Base-by-base conservation (phyloP, 30 jellyfish, hydroid and myxozoan species). In the Clytia hemisphaerica region DNA sequence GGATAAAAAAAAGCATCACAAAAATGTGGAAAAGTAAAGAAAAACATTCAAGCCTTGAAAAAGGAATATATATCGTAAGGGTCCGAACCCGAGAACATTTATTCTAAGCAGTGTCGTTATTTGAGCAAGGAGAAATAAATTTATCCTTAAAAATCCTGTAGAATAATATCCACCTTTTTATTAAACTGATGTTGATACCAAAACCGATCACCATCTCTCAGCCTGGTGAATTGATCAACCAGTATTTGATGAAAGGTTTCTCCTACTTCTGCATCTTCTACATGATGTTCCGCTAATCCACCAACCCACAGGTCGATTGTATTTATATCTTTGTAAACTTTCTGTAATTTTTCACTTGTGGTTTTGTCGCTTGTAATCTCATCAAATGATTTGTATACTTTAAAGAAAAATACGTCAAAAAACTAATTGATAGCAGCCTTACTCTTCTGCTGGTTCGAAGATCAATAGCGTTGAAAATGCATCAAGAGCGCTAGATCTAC, bases 121-220 rank as follows among this genome's bases (percentile, higher is more conserved):
- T n/a, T n/a, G n/a, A n/a, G n/a, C n/a, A n/a, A n/a, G n/a, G n/a
- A n/a, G n/a, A n/a, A n/a, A n/a, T n/a, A n/a, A n/a, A n/a, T n/a
- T n/a, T n/a, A n/a, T n/a, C n/a, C n/a, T n/a, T n/a, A n/a, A n/a
- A n/a, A n/a, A n/a, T n/a, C n/a, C n/a, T n/a, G n/a, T n/a, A n/a
- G n/a, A n/a, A n/a, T 1, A 5, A 59, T 15, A 59, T 2, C 31
- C 9, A 67, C 80, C 80, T 67, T 30, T 16, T 24, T 18, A 6
- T 49, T 1, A 4, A 67, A 16, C 12, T 44, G 45, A 28, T 40
- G 22, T 45, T 67, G 28, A 28, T 67, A 67, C 80, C 80, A 67
- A 24, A 67, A 67, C 30, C 80, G 34, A 48, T 67, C 80, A 46
- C 80, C 80, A 47, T 67, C 80, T 67, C 80, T 47, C 72, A 47